Percentiles rank a stretch among this genome's conserved stretches.
These are phyloP conservation scores for Etheostoma nigrum DNA, from an alignment of 2,797 vertebrate species.

Conservation along the genomic window DNA sequence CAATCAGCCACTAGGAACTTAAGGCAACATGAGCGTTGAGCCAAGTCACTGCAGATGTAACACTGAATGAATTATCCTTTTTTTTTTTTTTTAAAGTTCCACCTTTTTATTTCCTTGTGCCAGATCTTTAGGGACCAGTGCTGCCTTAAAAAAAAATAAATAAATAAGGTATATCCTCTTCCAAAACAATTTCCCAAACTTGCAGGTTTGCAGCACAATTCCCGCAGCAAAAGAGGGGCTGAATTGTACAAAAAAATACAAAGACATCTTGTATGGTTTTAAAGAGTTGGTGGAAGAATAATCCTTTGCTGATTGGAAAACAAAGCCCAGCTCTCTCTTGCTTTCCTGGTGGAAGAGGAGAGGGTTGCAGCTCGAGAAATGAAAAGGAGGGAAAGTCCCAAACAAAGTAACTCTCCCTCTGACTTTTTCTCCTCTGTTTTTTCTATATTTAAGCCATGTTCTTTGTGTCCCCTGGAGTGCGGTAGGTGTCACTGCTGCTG, in stretches of 20 bases:
- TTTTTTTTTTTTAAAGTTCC: slow-evolving; percentile 15
- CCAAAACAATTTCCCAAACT: slow-evolving; percentile 25
- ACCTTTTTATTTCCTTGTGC: slow-evolving; percentile 16
- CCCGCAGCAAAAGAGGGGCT: neutral
- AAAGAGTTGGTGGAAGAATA: slow-evolving; percentile 13
- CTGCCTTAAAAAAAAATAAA: neutral
- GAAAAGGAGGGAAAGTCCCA: slow-evolving; percentile 49
- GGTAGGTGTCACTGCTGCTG: slow-evolving; percentile 62
- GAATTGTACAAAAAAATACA: slow-evolving; percentile 12
- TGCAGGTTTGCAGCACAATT: slow-evolving; percentile 9
- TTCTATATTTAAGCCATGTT: slow-evolving; percentile 36
- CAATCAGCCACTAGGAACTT: slow-evolving; percentile 22
- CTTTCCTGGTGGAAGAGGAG: slow-evolving; percentile 30
- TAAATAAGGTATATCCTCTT: neutral
- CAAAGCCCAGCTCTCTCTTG: slow-evolving; percentile 22
- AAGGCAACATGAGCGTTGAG: slow-evolving; percentile 27
- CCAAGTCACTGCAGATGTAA: slow-evolving; percentile 21
- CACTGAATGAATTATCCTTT: slow-evolving; percentile 17
- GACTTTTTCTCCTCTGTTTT: slow-evolving; percentile 5
- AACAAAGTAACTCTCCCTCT: slow-evolving; percentile 24
- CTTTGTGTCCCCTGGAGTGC: slow-evolving; percentile 58
- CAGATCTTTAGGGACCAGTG: slow-evolving; percentile 15
- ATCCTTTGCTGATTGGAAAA: slow-evolving; percentile 32
- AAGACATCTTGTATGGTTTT: slow-evolving; percentile 5
- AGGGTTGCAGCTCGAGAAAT: slow-evolving; percentile 12